Conservation (phyloP, 1,140 invertebrate genomes). For the Araneus ventricosus region DNA sequence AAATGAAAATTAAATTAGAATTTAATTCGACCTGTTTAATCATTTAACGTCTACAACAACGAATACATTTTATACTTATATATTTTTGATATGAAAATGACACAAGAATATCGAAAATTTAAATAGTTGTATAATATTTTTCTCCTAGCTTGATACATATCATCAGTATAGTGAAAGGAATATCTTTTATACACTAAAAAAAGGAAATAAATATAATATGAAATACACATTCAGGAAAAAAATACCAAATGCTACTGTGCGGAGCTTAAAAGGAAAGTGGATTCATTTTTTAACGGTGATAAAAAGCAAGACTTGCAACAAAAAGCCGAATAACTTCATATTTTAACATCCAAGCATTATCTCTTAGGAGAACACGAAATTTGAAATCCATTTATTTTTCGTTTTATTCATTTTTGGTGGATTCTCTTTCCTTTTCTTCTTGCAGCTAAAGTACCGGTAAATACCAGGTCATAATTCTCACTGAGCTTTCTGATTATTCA, state of each 20-base stretch:
- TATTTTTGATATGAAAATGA: too few relatives aligned
- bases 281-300: slow-evolving; percentile 8
- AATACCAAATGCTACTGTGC: background rate
- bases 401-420: background rate
- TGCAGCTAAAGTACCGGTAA: too few relatives aligned
- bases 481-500: background rate
- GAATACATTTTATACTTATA: too few relatives aligned
- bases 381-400: slow-evolving; percentile 11
- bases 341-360: background rate
- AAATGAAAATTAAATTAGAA: too few relatives aligned
- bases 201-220: background rate
- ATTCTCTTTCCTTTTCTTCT: too few relatives aligned
- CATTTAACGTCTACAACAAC: too few relatives aligned
- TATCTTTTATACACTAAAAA: too few relatives aligned
- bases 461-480: background rate
- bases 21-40: too few relatives aligned
- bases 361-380: background rate
- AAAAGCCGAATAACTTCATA: background rate
- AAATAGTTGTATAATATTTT: too few relatives aligned
- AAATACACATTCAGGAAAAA: background rate
- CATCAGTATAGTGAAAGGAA: too few relatives aligned
- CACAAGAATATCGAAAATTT: too few relatives aligned
- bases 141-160: too few relatives aligned
- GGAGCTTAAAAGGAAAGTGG: background rate
- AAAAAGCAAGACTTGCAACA: background rate